Evolutionary conservation across 2,888 invertebrate species (phyloP).

Genomic region (Cheilosia soror): DNA sequence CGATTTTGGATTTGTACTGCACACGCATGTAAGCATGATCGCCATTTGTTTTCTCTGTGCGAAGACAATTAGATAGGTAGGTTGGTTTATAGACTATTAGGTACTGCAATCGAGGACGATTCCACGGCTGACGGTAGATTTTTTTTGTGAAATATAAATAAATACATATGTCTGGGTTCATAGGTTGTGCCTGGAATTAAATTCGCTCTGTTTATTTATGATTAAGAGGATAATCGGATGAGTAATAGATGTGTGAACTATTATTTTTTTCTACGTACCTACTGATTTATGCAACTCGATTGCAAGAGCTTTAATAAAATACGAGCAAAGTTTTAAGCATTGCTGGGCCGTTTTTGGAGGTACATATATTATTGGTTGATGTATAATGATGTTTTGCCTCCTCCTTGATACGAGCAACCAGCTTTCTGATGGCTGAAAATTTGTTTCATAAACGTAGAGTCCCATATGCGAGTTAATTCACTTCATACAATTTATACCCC

Average conservation of each 20-base stretch:
- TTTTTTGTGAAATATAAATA: slow-evolving; percentile 49
- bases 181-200: not conserved
- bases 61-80: slow-evolving; percentile 35
- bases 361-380: too few relatives aligned
- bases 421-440: too few relatives aligned
- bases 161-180: not conserved
- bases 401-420: too few relatives aligned
- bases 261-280: not conserved
- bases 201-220: slow-evolving; percentile 24
- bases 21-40: slow-evolving; percentile 69
- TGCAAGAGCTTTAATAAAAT: too few relatives aligned
- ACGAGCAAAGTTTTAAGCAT: too few relatives aligned
- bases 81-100: not conserved
- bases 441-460: too few relatives aligned
- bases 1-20: slow-evolving; percentile 55
- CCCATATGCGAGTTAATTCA: too few relatives aligned
- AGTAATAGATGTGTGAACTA: not conserved
- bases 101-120: slow-evolving; percentile 49
- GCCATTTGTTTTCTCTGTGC: slow-evolving; percentile 66
- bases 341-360: too few relatives aligned
- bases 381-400: too few relatives aligned
- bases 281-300: too few relatives aligned
- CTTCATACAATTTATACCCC: too few relatives aligned
- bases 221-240: slow-evolving; percentile 23
- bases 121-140: slow-evolving; percentile 53